Base-by-base conservation (phyloP, 2,113 vertebrate genomes). In the Sceloporus tristichus region DNA sequence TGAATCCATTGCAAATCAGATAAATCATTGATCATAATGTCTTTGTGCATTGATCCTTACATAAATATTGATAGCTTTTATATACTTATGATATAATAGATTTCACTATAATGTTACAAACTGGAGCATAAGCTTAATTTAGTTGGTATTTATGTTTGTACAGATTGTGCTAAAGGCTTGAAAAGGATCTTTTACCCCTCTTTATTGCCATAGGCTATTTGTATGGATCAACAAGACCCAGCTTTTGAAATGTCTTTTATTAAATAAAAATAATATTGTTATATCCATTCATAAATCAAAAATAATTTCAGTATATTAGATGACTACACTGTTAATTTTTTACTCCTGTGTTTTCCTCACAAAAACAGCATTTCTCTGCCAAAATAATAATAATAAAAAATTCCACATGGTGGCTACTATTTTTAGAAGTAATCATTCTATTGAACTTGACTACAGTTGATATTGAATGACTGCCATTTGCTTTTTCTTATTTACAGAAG, bases 111-210 rank as follows among this genome's bases (percentile, higher is more conserved):
- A 16, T 70, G 29, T 13, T 71, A 18, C 80, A 90, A 59, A 66
- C 89, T 83, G 85, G 92, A 62, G 85, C 25, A 78, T 10, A 91
- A 91, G 83, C 76, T 48, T 59, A 48, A 74, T 81, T 62, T 71
- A 83, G 62, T 13, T 81, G 85, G 0, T 0, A 29, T 78, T 65
- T 92, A 53, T 4, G 83, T 91, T 88, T 91, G 89, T 59, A 74
- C 91, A 88, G 5, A 25, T 90, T 84, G 16, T 90, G 48, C 4
- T 70, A 23, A 71, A 62, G 6, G 8, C 27, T 92, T 90, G 81
- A 80, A 66, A 88, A 62, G 85, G 59, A 19, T 0, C 1, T 7
- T 81, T 7, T 40, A 65, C n/a, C 62, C 79, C 7, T 53, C 34
- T 5, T 1, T 53, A 54, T 23, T 82, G 42, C 80, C 40, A 82